Conservation (phyloP, 2,888 invertebrate genomes). For the Steinernema hermaphroditum region DNA sequence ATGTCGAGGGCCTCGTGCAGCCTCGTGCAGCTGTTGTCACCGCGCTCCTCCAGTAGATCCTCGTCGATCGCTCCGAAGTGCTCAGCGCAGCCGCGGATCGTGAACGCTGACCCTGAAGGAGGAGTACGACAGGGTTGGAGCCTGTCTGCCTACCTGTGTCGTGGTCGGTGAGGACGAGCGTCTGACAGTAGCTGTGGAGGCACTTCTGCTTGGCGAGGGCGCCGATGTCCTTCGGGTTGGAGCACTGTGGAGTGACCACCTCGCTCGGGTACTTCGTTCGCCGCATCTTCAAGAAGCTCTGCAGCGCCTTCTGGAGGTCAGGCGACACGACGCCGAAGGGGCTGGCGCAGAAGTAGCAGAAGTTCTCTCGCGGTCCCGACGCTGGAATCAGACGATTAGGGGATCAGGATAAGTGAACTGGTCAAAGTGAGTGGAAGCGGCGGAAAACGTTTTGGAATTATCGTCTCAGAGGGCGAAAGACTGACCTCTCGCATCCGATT, state of each 20-base stretch:
- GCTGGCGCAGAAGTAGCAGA: conserved; percentile 56
- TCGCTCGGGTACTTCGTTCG: conserved; percentile 52
- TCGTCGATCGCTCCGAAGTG: conserved; percentile 59
- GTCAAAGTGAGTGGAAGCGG: no score
- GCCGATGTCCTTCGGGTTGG: conserved; percentile 50
- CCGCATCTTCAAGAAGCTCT: conserved; percentile 56
- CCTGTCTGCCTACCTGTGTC: conserved; percentile 46
- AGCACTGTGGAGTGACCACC: conserved; percentile 50
- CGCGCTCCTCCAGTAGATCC: conserved; percentile 46
- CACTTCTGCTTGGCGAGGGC: conserved; percentile 53
- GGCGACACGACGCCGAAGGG: conserved; percentile 47
- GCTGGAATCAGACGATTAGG: neutral
- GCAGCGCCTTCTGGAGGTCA: conserved; percentile 50
- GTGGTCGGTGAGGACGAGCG: conserved; percentile 56
- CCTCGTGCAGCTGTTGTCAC: conserved; percentile 55
- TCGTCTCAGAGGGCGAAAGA: no score
- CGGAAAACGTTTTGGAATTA: no score
- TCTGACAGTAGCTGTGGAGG: conserved; percentile 56
- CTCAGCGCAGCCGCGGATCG: conserved; percentile 62
- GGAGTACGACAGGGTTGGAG: neutral
- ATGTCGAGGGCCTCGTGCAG: conserved; percentile 59
- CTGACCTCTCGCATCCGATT: no score
- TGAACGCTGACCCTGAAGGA: conserved; percentile 44
- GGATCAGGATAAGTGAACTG: no score
- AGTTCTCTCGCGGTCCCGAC: conserved; percentile 37